Base-by-base conservation (phyloP, 2,888 invertebrate species). In the Punctoribates punctum region DNA sequence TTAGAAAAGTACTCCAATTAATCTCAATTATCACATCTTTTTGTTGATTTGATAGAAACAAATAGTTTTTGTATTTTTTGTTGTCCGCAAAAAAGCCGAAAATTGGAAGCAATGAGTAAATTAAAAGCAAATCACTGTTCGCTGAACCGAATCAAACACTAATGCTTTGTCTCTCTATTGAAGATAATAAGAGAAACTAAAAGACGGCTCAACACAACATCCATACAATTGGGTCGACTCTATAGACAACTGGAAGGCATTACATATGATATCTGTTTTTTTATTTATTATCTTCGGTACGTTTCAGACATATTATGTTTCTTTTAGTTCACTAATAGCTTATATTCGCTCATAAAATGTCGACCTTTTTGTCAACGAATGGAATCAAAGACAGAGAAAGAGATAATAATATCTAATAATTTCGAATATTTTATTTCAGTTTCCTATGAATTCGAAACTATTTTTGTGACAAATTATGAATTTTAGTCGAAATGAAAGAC, bases 301-400 rank as follows among this genome's bases (percentile, higher is more conserved):
- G 17, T 11, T 48, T 65, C 65, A 65, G 34, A 34, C 65, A 38
- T 65, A 65, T 65, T 65, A 65, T 65, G n/a, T 65, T 65, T 65
- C 65, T 34, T 65, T 38, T 65, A 65, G 34, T 65, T 65, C 65
- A 65, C 65, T 65, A 65, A 65, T 65, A 65, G 65, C 34, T 65
- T 34, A 65, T 65, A 65, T 65, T n/a, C 34, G 23, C 23, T 60
- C 5, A 34, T 29, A 65, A 65, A 34, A 65, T 65, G 65, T 65
- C 20, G 15, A 34, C 62, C 8, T 27, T 62, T 54, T 25, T 29
- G 17, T 34, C 29, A 15, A 9, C 25, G 20, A 65, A 65, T 65
- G 8, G n/a, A 5, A 34, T 34, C 34, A 34, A 34, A 34, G 34
- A 27, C 23, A 13, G 23, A 11, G 34, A 34, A 17, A 34, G 34